These are phyloP conservation scores for Hecatera dysodea DNA, from an alignment of 2,888 invertebrate species.

Conservation along the genomic window DNA sequence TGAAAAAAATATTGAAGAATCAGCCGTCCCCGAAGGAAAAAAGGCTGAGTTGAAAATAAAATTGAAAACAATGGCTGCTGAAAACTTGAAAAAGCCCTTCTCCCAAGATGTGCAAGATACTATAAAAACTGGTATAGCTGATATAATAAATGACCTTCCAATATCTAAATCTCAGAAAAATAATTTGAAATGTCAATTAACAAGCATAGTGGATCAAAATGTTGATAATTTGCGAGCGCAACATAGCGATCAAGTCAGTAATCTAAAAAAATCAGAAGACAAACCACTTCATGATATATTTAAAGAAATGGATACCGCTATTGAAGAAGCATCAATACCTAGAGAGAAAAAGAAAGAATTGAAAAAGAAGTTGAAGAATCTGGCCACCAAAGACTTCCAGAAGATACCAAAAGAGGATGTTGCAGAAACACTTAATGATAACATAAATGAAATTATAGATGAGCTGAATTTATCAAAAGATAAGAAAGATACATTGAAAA, in stretches of 20 bases:
- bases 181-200: neutral
- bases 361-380: conserved; percentile 1
- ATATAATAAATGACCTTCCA: neutral
- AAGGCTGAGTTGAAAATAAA: neutral
- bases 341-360: neutral
- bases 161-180: neutral
- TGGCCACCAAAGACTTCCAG: neutral
- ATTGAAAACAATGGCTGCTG: neutral
- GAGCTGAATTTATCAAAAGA: too few relatives aligned
- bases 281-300: neutral
- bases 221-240: neutral
- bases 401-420: neutral
- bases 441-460: conserved; percentile 40
- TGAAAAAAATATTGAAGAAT: neutral
- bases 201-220: neutral
- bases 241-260: neutral
- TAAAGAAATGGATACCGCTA: neutral
- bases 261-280: neutral
- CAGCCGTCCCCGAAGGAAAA: neutral
- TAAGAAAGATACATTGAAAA: too few relatives aligned
- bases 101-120: neutral
- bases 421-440: conserved; percentile 4
- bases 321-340: conserved; percentile 3
- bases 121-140: neutral
- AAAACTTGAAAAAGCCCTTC: neutral